Base-by-base conservation (phyloP, 1,140 invertebrate species). In the Listronotus oregonensis region DNA sequence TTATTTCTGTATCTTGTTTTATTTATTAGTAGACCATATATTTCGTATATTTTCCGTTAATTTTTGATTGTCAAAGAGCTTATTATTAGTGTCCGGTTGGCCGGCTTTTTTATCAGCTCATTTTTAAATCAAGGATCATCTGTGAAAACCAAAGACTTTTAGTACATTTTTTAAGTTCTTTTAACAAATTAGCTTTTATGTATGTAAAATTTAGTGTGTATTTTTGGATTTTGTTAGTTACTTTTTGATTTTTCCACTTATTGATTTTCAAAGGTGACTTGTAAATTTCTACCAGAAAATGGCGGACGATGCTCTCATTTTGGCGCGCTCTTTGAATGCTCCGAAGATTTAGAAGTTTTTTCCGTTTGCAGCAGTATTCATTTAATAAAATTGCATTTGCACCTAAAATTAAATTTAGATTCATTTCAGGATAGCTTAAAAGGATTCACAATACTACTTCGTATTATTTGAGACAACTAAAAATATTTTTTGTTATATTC, bases 281-380 rank as follows among this genome's bases (percentile, higher is more conserved):
- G 39, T 17, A 42, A 52, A 15, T 31, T 42, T 66, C 44, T 66
- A 68, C 73, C 73, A 74, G 72, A 77, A 77, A 77, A 77, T 78
- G 76, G 76, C 77, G 75, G 68, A 70, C 61, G 58, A 64, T 46
- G 66, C 62, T 61, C 32, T 27, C 56, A 21, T 54, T 64, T 69
- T 71, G 72, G 70, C 70, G 67, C 66, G 70, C 49, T 63, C 57
- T 71, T 73, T 47, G 58, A 71, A 69, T 68, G 61, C 43, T 11
- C 52, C 10, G 40, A 46, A 44, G 56, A 58, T 27, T 46, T 58
- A 44, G 31, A 6, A 34, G 18, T 18, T 58, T 58, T 58, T 44
- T 46, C 42, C 39, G n/a, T 44, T 58, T 21, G 18, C 40, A 27
- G 43, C 43, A 17, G 9, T 37, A 37, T 9, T 37, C 8, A 37